phyloP scores from a whole-genome alignment of 2,113 vertebrate genomes.

The Bolborhynchus lineola region DNA sequence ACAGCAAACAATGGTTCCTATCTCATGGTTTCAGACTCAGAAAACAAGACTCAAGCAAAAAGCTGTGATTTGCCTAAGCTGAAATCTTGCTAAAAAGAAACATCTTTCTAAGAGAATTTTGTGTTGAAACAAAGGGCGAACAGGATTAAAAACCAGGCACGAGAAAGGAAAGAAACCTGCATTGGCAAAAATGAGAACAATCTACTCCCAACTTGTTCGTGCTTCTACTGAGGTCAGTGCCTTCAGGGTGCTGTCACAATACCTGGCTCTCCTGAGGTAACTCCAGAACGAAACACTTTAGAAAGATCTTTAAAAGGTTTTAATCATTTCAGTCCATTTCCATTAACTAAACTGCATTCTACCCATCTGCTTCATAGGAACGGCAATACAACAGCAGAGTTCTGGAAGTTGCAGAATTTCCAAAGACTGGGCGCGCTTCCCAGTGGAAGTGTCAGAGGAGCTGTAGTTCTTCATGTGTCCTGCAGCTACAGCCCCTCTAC shows the following conservation, averaged over 20 bases:
- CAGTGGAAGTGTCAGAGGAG: not conserved
- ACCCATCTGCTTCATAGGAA: not conserved
- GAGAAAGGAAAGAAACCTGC: not conserved
- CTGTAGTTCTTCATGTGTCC: not conserved
- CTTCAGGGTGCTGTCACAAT: not conserved
- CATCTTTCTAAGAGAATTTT: not conserved
- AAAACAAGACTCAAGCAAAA: not conserved
- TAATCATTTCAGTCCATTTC: not conserved
- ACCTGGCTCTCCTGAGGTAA: not conserved
- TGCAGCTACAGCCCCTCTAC: not conserved
- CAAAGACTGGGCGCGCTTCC: not conserved
- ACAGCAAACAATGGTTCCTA: not conserved
- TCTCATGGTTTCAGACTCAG: not conserved
- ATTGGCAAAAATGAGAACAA: not conserved
- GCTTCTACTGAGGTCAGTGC: too few species aligned
- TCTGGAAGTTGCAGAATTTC: not conserved
- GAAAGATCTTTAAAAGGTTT: not conserved
- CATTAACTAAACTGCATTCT: not conserved
- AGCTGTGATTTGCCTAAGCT: not conserved
- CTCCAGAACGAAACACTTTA: not conserved
- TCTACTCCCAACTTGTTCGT: accelerated
- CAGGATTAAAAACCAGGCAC: not conserved
- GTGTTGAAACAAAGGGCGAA: not conserved
- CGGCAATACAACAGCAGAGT: not conserved
- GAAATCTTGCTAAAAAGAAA: not conserved